phyloP scores from a whole-genome alignment of 2,888 invertebrate species.

The Standfussiana lucernea region DNA sequence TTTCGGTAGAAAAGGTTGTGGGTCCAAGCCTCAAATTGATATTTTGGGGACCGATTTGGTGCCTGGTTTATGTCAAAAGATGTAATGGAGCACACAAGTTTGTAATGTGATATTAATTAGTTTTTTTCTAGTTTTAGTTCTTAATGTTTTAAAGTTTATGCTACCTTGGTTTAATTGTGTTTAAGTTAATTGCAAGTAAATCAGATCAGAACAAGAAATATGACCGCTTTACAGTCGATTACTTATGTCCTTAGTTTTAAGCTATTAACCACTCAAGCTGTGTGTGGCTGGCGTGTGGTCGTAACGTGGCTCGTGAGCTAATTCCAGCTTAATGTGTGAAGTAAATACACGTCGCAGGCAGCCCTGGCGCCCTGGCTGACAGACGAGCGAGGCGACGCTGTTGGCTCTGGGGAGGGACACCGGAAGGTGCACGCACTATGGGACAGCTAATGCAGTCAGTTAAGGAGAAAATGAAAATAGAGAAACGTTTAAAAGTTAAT shows the following conservation, averaged over 20 bases:
- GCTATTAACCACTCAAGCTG: conserved; percentile 40
- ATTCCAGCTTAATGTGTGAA: conserved; percentile 55
- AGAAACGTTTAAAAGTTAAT: conserved; percentile 9
- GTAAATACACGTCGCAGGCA: conserved; percentile 58
- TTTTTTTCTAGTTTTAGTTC: neutral
- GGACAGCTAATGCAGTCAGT: neutral
- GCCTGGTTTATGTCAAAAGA: neutral
- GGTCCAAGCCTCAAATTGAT: neutral
- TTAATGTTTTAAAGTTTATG: neutral
- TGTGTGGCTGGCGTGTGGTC: conserved; percentile 52
- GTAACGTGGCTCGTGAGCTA: conserved; percentile 56
- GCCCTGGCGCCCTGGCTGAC: conserved; percentile 9
- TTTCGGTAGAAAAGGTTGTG: conserved; percentile 4
- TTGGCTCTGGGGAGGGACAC: neutral
- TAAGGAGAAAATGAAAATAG: neutral
- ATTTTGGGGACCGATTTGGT: neutral
- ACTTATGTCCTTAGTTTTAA: conserved; percentile 6
- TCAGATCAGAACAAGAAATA: neutral
- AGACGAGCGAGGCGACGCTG: conserved; percentile 6
- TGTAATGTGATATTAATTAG: neutral
- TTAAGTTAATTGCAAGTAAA: neutral
- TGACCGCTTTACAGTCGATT: conserved; percentile 1
- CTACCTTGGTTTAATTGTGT: too few relatives aligned
- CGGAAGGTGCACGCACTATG: neutral
- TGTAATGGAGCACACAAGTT: neutral